Evolutionary conservation across 2,113 vertebrate species (phyloP).

Genomic region (Hirundichthys speculiger): DNA sequence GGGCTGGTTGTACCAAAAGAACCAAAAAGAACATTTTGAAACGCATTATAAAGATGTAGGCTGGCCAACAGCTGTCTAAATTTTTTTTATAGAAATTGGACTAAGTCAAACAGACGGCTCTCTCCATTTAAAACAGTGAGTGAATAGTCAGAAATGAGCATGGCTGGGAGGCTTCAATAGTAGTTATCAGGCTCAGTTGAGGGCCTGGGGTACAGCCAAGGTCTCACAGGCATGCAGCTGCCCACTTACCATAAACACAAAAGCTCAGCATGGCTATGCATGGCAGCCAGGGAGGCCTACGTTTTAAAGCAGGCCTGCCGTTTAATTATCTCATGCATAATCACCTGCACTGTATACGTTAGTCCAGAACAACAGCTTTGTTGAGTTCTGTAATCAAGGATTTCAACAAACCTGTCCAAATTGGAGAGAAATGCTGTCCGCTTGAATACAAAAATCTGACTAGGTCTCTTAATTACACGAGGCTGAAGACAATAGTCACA

Average conservation of each 20-base stretch:
- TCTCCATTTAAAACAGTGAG: slow-evolving; percentile 58
- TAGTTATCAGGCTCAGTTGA: slow-evolving; percentile 66
- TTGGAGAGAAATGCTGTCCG: slow-evolving; percentile 59
- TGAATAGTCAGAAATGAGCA: slow-evolving; percentile 74
- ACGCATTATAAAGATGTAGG: slow-evolving; percentile 51
- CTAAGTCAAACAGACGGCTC: slow-evolving; percentile 66
- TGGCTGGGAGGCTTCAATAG: slow-evolving; percentile 66
- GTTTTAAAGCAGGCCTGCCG: slow-evolving; percentile 70
- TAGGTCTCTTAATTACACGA: slow-evolving; percentile 61
- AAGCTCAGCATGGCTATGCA: slow-evolving; percentile 76
- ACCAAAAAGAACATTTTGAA: slow-evolving; percentile 60
- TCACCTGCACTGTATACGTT: slow-evolving; percentile 71
- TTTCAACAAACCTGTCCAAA: slow-evolving; percentile 66
- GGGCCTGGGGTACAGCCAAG: slow-evolving; percentile 70
- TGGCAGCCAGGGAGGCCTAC: slow-evolving; percentile 71
- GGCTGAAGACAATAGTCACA: slow-evolving; percentile 37
- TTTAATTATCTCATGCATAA: slow-evolving; percentile 78
- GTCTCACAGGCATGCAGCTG: slow-evolving; percentile 81
- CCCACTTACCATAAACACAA: slow-evolving; percentile 85
- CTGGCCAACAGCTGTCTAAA: slow-evolving; percentile 67
- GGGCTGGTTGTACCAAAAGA: slow-evolving; percentile 52
- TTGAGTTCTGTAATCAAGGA: slow-evolving; percentile 59
- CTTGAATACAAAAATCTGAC: slow-evolving; percentile 59
- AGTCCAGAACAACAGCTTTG: slow-evolving; percentile 64
- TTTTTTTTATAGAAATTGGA: slow-evolving; percentile 67